These are phyloP conservation scores for Tuberolachnus salignus DNA, from an alignment of 2,888 invertebrate genomes.

Conservation along the genomic window DNA sequence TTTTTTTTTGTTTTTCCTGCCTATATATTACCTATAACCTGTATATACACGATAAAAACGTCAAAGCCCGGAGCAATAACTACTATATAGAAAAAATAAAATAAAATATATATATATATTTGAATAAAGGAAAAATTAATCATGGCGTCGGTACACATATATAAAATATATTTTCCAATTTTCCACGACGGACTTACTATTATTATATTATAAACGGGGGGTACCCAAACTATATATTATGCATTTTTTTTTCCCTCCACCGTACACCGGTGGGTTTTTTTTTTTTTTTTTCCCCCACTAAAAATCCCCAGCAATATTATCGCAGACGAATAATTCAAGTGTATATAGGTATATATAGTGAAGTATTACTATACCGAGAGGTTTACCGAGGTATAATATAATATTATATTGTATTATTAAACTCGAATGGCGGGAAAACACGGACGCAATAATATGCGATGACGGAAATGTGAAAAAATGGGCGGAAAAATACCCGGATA, in stretches of 20 bases:
- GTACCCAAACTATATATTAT: no score
- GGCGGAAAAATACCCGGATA: constrained; percentile 23
- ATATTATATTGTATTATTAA: constrained; percentile 21
- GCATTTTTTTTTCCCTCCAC: no score
- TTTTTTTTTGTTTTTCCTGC: no score
- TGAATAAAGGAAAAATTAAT: no score
- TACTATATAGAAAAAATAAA: no score
- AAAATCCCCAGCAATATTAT: not conserved
- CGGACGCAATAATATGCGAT: not conserved
- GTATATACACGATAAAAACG: not conserved
- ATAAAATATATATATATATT: no score
- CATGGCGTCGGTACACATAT: not conserved
- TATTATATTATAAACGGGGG: no score
- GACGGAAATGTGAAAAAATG: constrained; percentile 3
- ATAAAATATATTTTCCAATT: no score
- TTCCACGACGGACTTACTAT: no score
- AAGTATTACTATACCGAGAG: not conserved
- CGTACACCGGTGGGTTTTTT: not conserved
- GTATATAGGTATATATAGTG: constrained; percentile 7
- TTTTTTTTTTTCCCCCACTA: not conserved
- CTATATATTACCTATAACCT: not conserved
- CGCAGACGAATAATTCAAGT: not conserved
- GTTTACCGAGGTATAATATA: not conserved
- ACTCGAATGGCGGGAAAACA: constrained; percentile 28
- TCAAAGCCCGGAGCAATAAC: not conserved